These are phyloP conservation scores for Biston betularia DNA, from an alignment of 2,888 invertebrate genomes.

Conservation along the genomic window DNA sequence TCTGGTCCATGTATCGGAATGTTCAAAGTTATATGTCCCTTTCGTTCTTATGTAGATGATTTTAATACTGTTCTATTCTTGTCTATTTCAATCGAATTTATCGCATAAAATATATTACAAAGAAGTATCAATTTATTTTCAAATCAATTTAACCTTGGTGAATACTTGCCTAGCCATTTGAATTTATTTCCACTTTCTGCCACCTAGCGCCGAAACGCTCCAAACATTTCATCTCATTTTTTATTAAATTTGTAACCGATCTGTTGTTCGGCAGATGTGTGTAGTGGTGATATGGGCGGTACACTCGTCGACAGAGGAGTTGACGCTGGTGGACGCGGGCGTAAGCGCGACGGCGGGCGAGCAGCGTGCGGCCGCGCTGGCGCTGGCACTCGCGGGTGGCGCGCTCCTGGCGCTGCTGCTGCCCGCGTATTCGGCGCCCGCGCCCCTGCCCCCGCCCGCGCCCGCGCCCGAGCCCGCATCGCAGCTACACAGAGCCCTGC, in stretches of 20 bases:
- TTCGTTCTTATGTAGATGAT: too few species aligned
- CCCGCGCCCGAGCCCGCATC: slow-evolving; percentile 88
- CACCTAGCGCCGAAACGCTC: too few species aligned
- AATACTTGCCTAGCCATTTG: too few species aligned
- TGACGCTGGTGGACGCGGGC: slow-evolving; percentile 72
- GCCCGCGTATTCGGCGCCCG: slow-evolving; percentile 89
- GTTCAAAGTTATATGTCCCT: too few species aligned
- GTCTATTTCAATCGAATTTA: too few species aligned
- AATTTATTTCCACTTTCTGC: too few species aligned
- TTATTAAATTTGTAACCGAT: too few species aligned
- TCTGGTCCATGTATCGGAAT: neutral
- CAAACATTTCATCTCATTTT: too few species aligned
- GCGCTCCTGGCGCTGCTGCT: slow-evolving; percentile 89
- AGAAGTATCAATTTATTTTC: too few species aligned
- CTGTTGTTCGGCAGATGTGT: slow-evolving; percentile 86
- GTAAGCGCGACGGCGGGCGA: slow-evolving; percentile 83
- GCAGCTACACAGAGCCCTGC: slow-evolving; percentile 87
- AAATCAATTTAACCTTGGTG: too few species aligned
- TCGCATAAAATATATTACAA: too few species aligned
- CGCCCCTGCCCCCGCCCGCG: slow-evolving; percentile 87
- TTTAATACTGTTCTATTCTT: too few species aligned
- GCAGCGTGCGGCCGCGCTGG: slow-evolving; percentile 84
- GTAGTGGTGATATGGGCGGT: slow-evolving; percentile 91
- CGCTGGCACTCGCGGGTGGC: slow-evolving; percentile 88
- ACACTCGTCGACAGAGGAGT: slow-evolving; percentile 84